Evolutionary conservation across 2,113 vertebrate genomes (phyloP), one percentile per base, ranked within the genome.

Genomic region (Ophiodon elongatus): DNA sequence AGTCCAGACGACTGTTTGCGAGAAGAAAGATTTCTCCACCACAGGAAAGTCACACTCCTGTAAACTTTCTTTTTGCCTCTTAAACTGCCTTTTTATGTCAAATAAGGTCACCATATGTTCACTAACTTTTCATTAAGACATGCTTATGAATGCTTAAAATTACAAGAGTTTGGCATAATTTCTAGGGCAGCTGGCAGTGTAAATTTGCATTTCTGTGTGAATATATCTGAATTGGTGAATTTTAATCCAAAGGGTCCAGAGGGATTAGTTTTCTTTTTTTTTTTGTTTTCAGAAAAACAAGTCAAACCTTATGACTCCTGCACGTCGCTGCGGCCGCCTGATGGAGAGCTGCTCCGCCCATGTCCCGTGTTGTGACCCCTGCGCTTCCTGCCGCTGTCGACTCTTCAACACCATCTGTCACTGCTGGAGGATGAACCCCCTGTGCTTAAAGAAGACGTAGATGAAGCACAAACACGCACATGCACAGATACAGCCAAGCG

Each of bases 321-420:
- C 66, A 0, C 90, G 85, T 0, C 93, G 91, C 75, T 96, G 95
- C 13, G 75, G 93, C 37, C 90, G 84, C 19, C 59, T 93, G 71
- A 94, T 90, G 91, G 95, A 95, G 43, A 91, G n/a, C 81, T 96
- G 95, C 88, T 91, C 92, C 1, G 29, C 84, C 23, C 65, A 84
- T 1, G 6, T 85, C 29, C 91, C 84, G 2, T 96, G 95, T 89
- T 96, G 96, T 4, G 92, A 95, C 73, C 94, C 95, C 23, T 96
- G 96, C 9, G 85, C 94, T 50, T 89, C 92, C 75, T 96, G 96
- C 76, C 94, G 89, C 86, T 96, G 96, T 69, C 93, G 94, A 31
- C 93, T 96, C 82, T 96, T 96, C 84, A 96, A 95, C 84, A 94
- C 95, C 65, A 93, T 96, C 90, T 96, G 96, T 73, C 92, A 94